Evolutionary conservation across 2,113 vertebrate species (phyloP).

Genomic region (Microcebus griseorufus): DNA sequence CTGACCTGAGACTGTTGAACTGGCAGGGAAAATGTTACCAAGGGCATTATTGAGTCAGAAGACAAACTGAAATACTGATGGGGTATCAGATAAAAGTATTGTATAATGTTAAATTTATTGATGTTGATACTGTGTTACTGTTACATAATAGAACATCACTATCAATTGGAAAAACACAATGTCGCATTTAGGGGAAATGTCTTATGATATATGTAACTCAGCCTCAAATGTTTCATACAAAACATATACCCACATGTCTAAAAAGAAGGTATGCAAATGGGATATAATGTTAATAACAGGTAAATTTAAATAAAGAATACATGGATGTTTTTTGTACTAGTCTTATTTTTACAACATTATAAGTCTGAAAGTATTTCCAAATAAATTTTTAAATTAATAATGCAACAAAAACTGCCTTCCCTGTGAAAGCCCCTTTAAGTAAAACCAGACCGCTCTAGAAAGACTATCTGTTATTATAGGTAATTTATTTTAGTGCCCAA

Average conservation of each 20-base stretch:
- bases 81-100: background rate
- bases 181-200: background rate
- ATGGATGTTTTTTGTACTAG: background rate
- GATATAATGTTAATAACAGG: background rate
- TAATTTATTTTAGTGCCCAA: conserved; percentile 1
- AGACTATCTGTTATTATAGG: conserved; percentile 35
- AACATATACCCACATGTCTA: background rate
- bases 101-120: background rate
- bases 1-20: background rate
- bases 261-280: background rate
- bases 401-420: conserved; percentile 4
- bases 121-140: background rate
- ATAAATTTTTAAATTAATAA: conserved; percentile 15
- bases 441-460: conserved; percentile 18
- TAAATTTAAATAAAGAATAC: background rate
- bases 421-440: background rate
- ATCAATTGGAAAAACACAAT: background rate
- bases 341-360: conserved; percentile 29
- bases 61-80: conserved; percentile 16
- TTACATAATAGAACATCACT: background rate
- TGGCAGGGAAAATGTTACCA: background rate
- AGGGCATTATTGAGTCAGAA: background rate
- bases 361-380: conserved; percentile 58
- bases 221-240: conserved; percentile 27
- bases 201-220: background rate